Evolutionary conservation across 1,140 invertebrate genomes (phyloP).

Genomic region (Melipona quadrifasciata): DNA sequence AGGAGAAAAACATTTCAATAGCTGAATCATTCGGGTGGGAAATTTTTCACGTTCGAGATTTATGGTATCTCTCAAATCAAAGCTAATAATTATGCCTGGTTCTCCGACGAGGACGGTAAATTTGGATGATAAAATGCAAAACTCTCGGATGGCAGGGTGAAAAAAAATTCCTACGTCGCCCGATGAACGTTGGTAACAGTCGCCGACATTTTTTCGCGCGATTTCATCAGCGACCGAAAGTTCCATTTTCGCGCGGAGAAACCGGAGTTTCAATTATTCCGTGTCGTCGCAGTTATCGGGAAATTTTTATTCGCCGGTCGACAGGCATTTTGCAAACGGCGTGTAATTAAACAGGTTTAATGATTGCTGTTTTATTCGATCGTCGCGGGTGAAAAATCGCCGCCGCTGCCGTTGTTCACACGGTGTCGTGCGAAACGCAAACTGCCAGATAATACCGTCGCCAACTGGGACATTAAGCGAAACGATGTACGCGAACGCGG

Average conservation of each 20-base stretch:
- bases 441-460: neutral
- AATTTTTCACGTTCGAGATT: too few relatives aligned
- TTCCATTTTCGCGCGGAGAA: neutral
- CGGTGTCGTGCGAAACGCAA: neutral
- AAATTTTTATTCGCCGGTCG: neutral
- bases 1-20: too few relatives aligned
- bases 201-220: neutral
- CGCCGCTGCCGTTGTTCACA: neutral
- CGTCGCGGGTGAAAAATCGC: neutral
- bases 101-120: neutral
- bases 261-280: constrained; percentile 22
- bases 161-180: neutral
- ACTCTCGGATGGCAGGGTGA: neutral
- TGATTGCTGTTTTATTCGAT: constrained; percentile 10
- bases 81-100: too few relatives aligned
- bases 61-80: too few relatives aligned
- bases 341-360: constrained; percentile 18
- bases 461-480: neutral
- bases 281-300: constrained; percentile 3
- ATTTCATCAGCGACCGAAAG: constrained; percentile 14
- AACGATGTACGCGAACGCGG: neutral
- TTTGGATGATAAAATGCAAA: neutral
- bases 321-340: constrained; percentile 28
- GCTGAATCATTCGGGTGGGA: too few relatives aligned
- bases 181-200: neutral